These are phyloP conservation scores for Odocoileus virginianus DNA, from an alignment of 2,113 vertebrate species.

Conservation along the genomic window DNA sequence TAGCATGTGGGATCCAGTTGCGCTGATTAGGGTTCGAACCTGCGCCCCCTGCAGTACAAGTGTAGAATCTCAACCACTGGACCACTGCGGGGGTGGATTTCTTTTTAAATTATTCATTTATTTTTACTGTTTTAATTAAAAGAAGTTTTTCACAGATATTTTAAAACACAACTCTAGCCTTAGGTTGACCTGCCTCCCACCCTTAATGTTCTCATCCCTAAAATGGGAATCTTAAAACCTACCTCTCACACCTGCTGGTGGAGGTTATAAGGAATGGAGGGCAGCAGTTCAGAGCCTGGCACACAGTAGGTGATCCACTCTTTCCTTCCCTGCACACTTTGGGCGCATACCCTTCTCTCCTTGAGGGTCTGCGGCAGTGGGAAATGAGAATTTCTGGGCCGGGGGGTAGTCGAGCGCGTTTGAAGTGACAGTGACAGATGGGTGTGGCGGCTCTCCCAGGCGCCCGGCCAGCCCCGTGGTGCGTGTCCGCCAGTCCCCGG, in stretches of 20 bases:
- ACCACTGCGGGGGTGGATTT: neutral
- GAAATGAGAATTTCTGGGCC: constrained; percentile 55
- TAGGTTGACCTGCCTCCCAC: neutral
- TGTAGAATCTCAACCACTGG: neutral
- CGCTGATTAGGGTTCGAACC: neutral
- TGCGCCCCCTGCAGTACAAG: neutral
- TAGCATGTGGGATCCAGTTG: neutral
- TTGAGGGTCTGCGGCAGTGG: constrained; percentile 8
- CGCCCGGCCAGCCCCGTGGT: constrained; percentile 8
- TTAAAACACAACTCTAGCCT: neutral
- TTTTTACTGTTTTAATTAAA: neutral
- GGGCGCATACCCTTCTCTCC: neutral
- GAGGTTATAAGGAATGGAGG: neutral
- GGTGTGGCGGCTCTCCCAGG: constrained; percentile 30
- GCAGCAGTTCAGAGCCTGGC: neutral
- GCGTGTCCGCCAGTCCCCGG: constrained; percentile 65
- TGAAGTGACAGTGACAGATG: constrained; percentile 60
- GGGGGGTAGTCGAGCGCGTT: constrained; percentile 25
- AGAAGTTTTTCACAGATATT: neutral
- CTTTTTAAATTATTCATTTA: neutral
- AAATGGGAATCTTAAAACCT: constrained; percentile 8
- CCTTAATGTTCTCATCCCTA: constrained; percentile 5
- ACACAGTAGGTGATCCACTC: neutral
- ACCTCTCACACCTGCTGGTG: neutral
- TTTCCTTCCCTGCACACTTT: neutral